Evolutionary conservation across 2,888 invertebrate species (phyloP).

Genomic region (Drosophila macrothrix): DNA sequence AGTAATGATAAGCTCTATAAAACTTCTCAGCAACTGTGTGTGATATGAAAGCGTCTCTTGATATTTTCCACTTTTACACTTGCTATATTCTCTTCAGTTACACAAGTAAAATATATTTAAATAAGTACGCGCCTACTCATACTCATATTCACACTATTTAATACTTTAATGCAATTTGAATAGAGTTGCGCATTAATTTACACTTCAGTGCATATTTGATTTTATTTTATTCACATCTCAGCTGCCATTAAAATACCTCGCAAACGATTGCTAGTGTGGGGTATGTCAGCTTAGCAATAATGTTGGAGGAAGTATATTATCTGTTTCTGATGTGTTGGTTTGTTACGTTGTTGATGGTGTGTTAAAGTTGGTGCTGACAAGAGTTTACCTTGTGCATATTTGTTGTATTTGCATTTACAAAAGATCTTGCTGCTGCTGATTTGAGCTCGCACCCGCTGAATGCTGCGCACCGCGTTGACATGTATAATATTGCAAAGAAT

Average conservation of each 20-base stretch:
- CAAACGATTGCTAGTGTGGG: neutral
- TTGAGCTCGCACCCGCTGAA: conserved; percentile 1
- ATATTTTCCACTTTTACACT: conserved; percentile 28
- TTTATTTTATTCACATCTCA: conserved; percentile 64
- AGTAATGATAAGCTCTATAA: conserved; percentile 19
- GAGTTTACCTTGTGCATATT: neutral
- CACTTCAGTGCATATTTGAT: conserved; percentile 73
- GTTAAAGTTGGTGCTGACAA: neutral
- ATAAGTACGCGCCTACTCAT: neutral
- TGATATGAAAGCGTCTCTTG: no score
- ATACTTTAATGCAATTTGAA: conserved; percentile 44
- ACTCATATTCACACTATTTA: conserved; percentile 19
- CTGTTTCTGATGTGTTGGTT: neutral
- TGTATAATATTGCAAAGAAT: conserved; percentile 71
- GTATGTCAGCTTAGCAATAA: neutral
- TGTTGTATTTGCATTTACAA: conserved; percentile 52
- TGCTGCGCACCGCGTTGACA: conserved; percentile 55
- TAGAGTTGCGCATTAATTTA: conserved; percentile 64
- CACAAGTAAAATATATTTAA: conserved; percentile 4
- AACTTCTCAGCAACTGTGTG: conserved; percentile 51
- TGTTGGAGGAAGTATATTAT: neutral
- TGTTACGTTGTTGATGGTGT: conserved; percentile 14
- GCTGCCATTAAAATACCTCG: conserved; percentile 12
- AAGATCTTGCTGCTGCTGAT: conserved; percentile 32
- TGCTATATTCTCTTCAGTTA: conserved; percentile 6